These are phyloP conservation scores for Gulo gulo DNA, from an alignment of 2,113 vertebrate species.

Conservation along the genomic window DNA sequence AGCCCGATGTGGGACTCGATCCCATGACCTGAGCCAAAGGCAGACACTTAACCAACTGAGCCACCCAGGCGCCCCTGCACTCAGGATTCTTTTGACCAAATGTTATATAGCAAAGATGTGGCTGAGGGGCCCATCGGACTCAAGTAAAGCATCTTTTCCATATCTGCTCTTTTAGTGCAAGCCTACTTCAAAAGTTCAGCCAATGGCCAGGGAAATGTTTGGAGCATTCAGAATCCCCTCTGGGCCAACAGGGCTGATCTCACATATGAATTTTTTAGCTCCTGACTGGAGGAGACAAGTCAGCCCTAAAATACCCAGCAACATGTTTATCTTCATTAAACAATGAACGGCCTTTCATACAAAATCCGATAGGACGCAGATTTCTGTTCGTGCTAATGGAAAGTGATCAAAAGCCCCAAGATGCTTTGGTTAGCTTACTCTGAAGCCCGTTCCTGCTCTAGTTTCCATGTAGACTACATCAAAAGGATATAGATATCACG, in stretches of 20 bases:
- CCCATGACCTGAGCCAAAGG: not conserved
- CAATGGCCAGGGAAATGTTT: constrained; percentile 11
- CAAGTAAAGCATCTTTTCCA: not conserved
- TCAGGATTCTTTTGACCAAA: constrained; percentile 53
- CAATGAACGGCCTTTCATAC: constrained; percentile 67
- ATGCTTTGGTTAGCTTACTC: constrained; percentile 67
- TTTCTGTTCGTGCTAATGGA: constrained; percentile 66
- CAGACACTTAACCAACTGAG: not conserved
- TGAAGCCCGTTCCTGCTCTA: constrained; percentile 62
- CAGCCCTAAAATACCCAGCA: constrained; percentile 47
- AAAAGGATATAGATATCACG: constrained; percentile 57
- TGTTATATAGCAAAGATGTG: not conserved
- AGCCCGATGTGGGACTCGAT: not conserved
- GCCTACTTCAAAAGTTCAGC: constrained; percentile 55
- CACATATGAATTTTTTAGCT: constrained; percentile 9
- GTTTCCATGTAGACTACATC: constrained; percentile 64
- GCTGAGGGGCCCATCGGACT: constrained; percentile 44
- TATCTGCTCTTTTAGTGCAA: not conserved
- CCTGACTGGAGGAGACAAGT: constrained; percentile 45
- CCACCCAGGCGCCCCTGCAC: not conserved
- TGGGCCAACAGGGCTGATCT: constrained; percentile 60
- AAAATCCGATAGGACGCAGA: constrained; percentile 62
- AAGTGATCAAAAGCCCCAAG: constrained; percentile 71
- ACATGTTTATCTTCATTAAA: constrained; percentile 71
- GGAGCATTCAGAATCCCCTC: constrained; percentile 28